Conservation (phyloP, 2,113 vertebrate genomes). For the Ranitomeya imitator region DNA sequence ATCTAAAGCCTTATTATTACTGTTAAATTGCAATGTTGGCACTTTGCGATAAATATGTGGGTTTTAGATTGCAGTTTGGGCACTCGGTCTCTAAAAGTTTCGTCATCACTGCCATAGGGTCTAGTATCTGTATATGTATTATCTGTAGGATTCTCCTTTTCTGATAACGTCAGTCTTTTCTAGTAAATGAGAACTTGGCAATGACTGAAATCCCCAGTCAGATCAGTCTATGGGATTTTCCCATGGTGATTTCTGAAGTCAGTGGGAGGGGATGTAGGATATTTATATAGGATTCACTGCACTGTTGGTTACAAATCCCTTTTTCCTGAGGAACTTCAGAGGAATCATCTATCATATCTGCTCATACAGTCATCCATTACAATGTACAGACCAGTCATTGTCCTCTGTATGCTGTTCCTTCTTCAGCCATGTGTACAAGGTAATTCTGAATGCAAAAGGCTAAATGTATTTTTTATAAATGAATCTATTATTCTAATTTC, state of each 20-base stretch:
- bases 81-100: too few species aligned
- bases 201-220: neutral
- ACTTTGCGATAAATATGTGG: too few species aligned
- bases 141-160: neutral
- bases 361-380: neutral
- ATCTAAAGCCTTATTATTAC: too few species aligned
- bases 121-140: too few species aligned
- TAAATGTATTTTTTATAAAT: neutral
- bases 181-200: constrained; percentile 6
- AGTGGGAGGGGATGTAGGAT: neutral
- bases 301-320: neutral
- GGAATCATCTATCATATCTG: neutral
- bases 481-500: too few species aligned
- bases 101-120: too few species aligned
- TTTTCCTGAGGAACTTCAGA: accelerated
- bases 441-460: neutral
- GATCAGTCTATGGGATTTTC: neutral
- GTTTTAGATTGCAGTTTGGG: too few species aligned
- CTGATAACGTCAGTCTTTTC: neutral
- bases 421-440: constrained; percentile 5
- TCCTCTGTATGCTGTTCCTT: neutral
- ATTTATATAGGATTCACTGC: constrained; percentile 22
- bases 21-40: too few species aligned
- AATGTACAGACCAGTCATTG: neutral
- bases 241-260: neutral